Percentiles rank a stretch among this genome's conserved stretches.
phyloP scores from a whole-genome alignment of 2,888 invertebrate species.

The Eupithecia abbreviata region DNA sequence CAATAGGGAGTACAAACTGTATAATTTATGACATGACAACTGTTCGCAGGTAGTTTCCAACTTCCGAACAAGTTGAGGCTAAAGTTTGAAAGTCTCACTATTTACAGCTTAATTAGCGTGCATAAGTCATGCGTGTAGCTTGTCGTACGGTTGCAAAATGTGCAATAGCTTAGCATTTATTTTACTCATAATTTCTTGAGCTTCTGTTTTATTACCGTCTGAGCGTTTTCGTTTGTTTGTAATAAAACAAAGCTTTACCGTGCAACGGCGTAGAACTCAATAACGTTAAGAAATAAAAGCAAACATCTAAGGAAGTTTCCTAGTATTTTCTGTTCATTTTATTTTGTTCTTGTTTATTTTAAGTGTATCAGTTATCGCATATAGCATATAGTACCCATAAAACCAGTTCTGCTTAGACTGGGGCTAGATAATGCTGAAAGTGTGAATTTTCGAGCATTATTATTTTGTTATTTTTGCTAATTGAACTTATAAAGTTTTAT shows the following conservation, averaged over 20 bases:
- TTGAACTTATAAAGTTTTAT: not conserved
- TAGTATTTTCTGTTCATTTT: not conserved
- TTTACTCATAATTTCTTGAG: constrained; percentile 14
- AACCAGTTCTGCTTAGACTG: no score
- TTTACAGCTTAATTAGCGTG: constrained; percentile 46
- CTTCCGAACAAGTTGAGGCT: constrained; percentile 37
- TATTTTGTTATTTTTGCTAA: no score
- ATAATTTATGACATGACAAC: constrained; percentile 45
- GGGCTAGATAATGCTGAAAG: no score
- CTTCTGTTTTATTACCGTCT: constrained; percentile 9
- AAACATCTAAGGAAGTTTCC: constrained; percentile 1
- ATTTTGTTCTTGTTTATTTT: not conserved
- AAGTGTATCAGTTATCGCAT: no score
- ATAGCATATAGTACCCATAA: no score
- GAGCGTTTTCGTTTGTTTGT: constrained; percentile 6
- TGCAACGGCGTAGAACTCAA: not conserved
- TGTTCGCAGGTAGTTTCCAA: constrained; percentile 43
- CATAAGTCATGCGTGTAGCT: constrained; percentile 46
- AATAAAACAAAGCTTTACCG: constrained; percentile 11
- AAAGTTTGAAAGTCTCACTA: constrained; percentile 44
- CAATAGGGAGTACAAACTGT: constrained; percentile 37
- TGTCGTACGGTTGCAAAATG: constrained; percentile 40
- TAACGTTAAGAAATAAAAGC: constrained; percentile 1
- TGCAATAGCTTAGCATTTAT: constrained; percentile 31
- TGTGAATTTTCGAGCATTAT: no score